Evolutionary conservation across 2,888 invertebrate species (phyloP), one percentile per base, ranked within the genome.

Genomic region (Rhingia campestris): DNA sequence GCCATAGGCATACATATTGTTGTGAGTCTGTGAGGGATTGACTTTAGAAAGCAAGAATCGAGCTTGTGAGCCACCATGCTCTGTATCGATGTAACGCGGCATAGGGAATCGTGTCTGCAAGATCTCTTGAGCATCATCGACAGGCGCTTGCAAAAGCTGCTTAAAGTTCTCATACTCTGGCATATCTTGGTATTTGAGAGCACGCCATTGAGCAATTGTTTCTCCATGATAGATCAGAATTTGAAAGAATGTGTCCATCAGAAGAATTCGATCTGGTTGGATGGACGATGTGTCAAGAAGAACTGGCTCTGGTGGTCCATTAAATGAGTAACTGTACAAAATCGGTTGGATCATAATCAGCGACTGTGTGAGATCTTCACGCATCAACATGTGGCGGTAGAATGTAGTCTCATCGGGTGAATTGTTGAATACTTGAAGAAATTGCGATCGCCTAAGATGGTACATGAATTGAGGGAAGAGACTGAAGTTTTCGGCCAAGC

Each of bases 191-290:
- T 99, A 99, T 87, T 98, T 97, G 22, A 97, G 94, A 30, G 96
- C 96, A 80, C 98, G 94, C 99, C 99, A 99, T 88, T 97, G 97
- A 2, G 98, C 98, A 89, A 99, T 99, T 6, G 98, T 99, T 94
- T 99, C 99, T 91, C 99, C 99, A 89, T 99, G 99, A 92, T 99
- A 99, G 89, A 99, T 99, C 73, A 99, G 95, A 89, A 99, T 98
- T 92, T 99, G 99, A 95, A 99, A 99, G 93, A 99, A 99, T 0
- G 99, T 99, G 92, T 99, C 99, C 99, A 99, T 99, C 69, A 99
- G 94, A 53, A 99, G 93, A 88, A 99, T 99, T 80, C 98, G 94
- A 91, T 99, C 99, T 0, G 98, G 96, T 91, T 98, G 97, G 89
- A 99, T 99, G 84, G 98, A 98, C 64, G 98, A 98, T 3, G 99